phyloP scores from a whole-genome alignment of 2,113 vertebrate species.

The human (Homo sapiens) region DNA sequence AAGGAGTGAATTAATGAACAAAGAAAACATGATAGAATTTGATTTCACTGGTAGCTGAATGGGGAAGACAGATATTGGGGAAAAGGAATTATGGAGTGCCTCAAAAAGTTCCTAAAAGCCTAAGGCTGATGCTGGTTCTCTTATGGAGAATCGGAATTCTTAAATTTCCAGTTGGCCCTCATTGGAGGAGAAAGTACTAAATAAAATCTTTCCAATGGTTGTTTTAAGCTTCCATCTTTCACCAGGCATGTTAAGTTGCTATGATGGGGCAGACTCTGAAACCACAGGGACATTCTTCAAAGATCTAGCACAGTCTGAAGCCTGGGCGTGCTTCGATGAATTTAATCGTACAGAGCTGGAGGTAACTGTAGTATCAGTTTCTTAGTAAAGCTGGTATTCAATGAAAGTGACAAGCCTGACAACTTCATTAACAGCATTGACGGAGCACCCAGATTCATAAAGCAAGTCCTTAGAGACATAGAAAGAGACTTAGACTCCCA shows the following conservation, averaged over 20 bases:
- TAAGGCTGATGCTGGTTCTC: not conserved
- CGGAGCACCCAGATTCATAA: not conserved
- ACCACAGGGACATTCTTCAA: slow-evolving; percentile 85
- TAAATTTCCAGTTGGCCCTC: not conserved
- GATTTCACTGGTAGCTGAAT: not conserved
- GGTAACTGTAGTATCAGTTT: slow-evolving; percentile 84
- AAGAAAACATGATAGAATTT: not conserved
- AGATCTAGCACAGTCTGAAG: slow-evolving; percentile 80
- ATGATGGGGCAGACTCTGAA: slow-evolving; percentile 79
- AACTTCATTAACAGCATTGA: slow-evolving; percentile 85
- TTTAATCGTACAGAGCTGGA: slow-evolving; percentile 84
- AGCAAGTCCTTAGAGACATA: too few species aligned
- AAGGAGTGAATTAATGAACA: not conserved
- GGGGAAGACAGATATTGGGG: not conserved
- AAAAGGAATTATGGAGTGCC: not conserved
- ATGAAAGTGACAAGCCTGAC: slow-evolving; percentile 82
- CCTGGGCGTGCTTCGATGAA: slow-evolving; percentile 84
- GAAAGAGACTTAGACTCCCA: too few species aligned
- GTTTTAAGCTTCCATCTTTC: slow-evolving; percentile 71
- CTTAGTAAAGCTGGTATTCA: slow-evolving; percentile 84
- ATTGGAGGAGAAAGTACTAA: slow-evolving; percentile 23
- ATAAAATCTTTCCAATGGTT: slow-evolving; percentile 36
- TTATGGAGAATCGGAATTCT: not conserved
- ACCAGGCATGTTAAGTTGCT: slow-evolving; percentile 66
- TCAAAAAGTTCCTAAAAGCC: not conserved